Base-by-base conservation (phyloP, 2,113 vertebrate genomes). In the Bambusicola thoracicus region DNA sequence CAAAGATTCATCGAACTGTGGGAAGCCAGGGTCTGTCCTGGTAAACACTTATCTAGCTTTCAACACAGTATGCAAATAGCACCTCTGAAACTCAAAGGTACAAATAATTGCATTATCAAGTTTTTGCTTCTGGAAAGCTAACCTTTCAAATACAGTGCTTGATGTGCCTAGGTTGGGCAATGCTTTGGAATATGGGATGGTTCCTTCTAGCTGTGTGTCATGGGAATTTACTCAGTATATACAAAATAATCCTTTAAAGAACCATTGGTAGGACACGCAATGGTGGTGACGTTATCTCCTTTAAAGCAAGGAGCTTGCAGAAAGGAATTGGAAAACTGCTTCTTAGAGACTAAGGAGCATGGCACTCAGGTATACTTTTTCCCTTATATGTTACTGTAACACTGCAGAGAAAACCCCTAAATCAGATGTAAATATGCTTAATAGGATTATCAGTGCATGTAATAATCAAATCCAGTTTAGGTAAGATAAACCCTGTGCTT, bases 41-140 rank as follows among this genome's bases (percentile, higher is more conserved):
- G 30, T 77, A 87, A 85, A 80, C 73, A 79, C 67, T 85, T 27
- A 25, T 1, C 34, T 14, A 46, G 66, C 24, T 43, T 55, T 81
- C 70, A 91, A 30, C 0, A 1, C n/a, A 32, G 18, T 32, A 87
- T 69, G 82, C 73, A 83, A 55, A 87, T 22, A 59, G 13, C 2
- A 5, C 43, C 22, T 63, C 87, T 67, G 49, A 13, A 85, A 82
- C 46, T 81, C 34, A 27, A 69, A 89, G 59, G 20, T 82, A 58
- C 13, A 63, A 92, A 65, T 83, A 83, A 90, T 16, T 56, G n/a
- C 30, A 58, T 30, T 70, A 90, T 68, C 58, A 90, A 66, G 20
- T 43, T 20, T 81, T 78, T 82, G 18, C 12, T 19, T 94, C 34
- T 80, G 51, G 13, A 74, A 49, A 15, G 21, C 75, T 86, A 92